Percentiles rank a stretch among this genome's conserved stretches.
phyloP scores from a whole-genome alignment of 2,888 invertebrate genomes.

The Mythimna impura region DNA sequence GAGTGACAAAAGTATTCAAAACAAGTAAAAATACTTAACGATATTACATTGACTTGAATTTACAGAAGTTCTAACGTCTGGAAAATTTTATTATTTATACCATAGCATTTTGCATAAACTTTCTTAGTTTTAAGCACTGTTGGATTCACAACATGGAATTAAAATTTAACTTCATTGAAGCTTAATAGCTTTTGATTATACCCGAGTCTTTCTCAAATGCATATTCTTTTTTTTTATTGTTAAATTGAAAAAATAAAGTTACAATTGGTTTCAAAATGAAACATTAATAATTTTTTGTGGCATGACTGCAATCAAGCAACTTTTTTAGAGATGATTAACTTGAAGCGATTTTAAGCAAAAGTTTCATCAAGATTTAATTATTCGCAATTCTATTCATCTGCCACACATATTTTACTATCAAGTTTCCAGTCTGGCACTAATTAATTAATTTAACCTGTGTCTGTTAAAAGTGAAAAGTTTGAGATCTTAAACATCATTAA shows the following conservation, averaged over 20 bases:
- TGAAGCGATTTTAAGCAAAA: slow-evolving; percentile 40
- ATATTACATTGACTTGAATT: slow-evolving; percentile 42
- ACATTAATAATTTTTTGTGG: slow-evolving; percentile 37
- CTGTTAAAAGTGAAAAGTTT: slow-evolving; percentile 6
- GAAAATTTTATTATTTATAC: slow-evolving; percentile 41
- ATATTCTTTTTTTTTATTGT: background rate
- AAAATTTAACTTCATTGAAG: slow-evolving; percentile 39
- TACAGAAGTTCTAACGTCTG: slow-evolving; percentile 34
- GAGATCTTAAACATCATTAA: background rate
- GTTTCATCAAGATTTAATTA: slow-evolving; percentile 39
- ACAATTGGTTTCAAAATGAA: slow-evolving; percentile 18
- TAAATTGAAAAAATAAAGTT: slow-evolving; percentile 26
- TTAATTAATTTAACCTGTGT: slow-evolving; percentile 28
- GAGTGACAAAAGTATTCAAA: slow-evolving; percentile 31
- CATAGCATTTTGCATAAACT: slow-evolving; percentile 25
- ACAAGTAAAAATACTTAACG: slow-evolving; percentile 52
- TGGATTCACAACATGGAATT: slow-evolving; percentile 39
- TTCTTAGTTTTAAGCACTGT: slow-evolving; percentile 35
- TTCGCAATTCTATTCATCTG: slow-evolving; percentile 30
- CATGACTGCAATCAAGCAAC: slow-evolving; percentile 28
- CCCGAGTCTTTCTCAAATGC: slow-evolving; percentile 4
- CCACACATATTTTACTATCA: slow-evolving; percentile 19
- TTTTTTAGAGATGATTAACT: slow-evolving; percentile 40
- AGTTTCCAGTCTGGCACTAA: slow-evolving; percentile 21
- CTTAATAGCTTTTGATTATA: slow-evolving; percentile 9